phyloP scores from a whole-genome alignment of 2,113 vertebrate genomes.

The Oreocharis arfaki region DNA sequence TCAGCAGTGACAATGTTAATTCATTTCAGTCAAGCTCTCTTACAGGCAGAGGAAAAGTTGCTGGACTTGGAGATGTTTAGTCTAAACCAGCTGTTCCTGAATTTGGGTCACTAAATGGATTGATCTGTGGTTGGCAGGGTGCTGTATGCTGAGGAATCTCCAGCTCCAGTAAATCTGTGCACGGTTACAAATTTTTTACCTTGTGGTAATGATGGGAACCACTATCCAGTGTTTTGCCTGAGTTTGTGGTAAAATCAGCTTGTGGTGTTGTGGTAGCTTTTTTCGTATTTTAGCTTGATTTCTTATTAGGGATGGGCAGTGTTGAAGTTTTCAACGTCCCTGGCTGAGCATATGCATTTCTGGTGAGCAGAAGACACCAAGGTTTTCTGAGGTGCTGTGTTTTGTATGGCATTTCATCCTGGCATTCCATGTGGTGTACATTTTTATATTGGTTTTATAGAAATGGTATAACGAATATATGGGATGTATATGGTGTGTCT shows the following conservation, averaged over 20 bases:
- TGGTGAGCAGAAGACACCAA: background rate
- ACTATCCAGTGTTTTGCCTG: background rate
- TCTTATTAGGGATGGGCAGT: background rate
- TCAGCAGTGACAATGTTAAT: background rate
- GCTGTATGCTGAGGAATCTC: background rate
- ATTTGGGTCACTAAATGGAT: background rate
- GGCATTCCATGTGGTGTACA: fast-evolving
- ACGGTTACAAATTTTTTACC: background rate
- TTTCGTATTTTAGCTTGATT: background rate
- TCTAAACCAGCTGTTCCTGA: background rate
- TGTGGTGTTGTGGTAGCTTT: background rate
- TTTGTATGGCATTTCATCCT: background rate
- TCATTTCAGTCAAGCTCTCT: background rate
- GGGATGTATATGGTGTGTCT: background rate
- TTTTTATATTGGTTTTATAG: background rate
- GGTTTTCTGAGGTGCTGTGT: background rate
- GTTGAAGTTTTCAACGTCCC: background rate
- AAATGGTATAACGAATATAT: background rate
- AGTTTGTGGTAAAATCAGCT: background rate
- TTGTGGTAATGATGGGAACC: background rate
- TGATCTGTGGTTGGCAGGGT: background rate
- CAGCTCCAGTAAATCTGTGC: background rate
- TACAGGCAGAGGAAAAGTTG: background rate
- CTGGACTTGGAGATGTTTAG: background rate
- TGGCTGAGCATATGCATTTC: fast-evolving